phyloP scores from a whole-genome alignment of 2,888 invertebrate genomes.

The Opisthograptis luteolata region DNA sequence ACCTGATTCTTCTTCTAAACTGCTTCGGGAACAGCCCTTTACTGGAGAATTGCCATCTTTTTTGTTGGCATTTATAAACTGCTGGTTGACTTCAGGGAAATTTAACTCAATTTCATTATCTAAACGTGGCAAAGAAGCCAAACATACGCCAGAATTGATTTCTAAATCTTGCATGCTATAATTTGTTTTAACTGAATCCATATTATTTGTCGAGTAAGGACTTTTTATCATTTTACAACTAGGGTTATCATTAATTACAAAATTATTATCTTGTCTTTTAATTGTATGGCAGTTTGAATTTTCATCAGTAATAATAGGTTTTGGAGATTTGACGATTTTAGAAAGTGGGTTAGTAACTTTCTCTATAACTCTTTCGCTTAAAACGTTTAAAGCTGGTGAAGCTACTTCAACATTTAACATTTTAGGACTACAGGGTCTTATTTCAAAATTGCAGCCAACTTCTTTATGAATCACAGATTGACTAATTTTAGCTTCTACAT shows the following conservation, averaged over 20 bases:
- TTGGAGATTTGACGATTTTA: constrained; percentile 51
- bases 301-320: constrained; percentile 47
- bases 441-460: constrained; percentile 82
- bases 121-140: constrained; percentile 73
- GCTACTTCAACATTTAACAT: constrained; percentile 77
- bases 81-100: constrained; percentile 80
- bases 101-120: constrained; percentile 79
- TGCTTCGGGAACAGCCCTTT: not conserved
- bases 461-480: constrained; percentile 83
- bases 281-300: constrained; percentile 46
- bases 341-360: constrained; percentile 70
- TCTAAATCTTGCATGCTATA: constrained; percentile 74
- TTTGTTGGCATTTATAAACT: constrained; percentile 78
- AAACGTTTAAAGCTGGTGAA: constrained; percentile 66
- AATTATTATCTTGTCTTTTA: constrained; percentile 46
- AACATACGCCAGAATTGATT: constrained; percentile 72
- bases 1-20: not conserved
- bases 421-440: constrained; percentile 80
- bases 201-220: constrained; percentile 54
- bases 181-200: constrained; percentile 58
- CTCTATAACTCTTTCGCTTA: constrained; percentile 71
- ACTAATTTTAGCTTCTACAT: constrained; percentile 82
- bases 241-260: constrained; percentile 45
- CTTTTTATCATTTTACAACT: constrained; percentile 74
- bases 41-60: constrained; percentile 40